Percentiles rank a stretch among this genome's conserved stretches.
These are phyloP conservation scores for Acanthacorydalis orientalis DNA, from an alignment of 2,888 invertebrate genomes.

Conservation along the genomic window DNA sequence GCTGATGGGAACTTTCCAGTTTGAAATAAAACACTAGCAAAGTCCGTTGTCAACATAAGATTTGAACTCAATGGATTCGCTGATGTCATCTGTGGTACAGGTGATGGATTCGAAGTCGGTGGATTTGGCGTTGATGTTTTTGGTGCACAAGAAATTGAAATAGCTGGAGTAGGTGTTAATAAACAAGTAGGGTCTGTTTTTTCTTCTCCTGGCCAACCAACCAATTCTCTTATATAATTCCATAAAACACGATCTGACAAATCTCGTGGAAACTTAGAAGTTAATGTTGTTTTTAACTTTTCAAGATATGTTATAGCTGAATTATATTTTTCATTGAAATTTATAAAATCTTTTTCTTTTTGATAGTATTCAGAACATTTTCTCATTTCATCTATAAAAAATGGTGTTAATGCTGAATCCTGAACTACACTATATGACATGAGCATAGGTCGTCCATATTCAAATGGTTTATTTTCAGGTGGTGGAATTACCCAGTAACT, in stretches of 20 bases:
- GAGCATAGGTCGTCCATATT: conserved; percentile 83
- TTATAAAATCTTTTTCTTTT: conserved; percentile 45
- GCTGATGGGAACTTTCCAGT: conserved; percentile 45
- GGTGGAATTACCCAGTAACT: conserved; percentile 95
- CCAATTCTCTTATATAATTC: conserved; percentile 60
- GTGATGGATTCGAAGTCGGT: conserved; percentile 12
- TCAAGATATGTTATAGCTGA: conserved; percentile 61
- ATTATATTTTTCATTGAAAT: conserved; percentile 49
- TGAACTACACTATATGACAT: conserved; percentile 73
- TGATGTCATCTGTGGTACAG: conserved; percentile 16
- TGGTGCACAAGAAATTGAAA: conserved; percentile 20
- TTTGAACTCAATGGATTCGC: conserved; percentile 39
- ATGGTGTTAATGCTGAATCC: conserved; percentile 63
- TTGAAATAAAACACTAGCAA: conserved; percentile 49
- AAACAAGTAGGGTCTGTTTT: conserved; percentile 43
- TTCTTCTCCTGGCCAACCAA: conserved; percentile 56
- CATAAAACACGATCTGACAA: conserved; percentile 60
- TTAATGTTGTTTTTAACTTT: conserved; percentile 65
- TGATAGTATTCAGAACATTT: conserved; percentile 72
- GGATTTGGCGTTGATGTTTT: conserved; percentile 6
- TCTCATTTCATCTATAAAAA: conserved; percentile 73
- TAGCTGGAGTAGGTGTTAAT: conserved; percentile 29
- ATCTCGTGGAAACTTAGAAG: conserved; percentile 68
- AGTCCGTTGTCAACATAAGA: conserved; percentile 44
- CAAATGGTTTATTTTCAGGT: conserved; percentile 77